Base-by-base conservation (phyloP, 2,797 vertebrate species). In the Chanos chanos region DNA sequence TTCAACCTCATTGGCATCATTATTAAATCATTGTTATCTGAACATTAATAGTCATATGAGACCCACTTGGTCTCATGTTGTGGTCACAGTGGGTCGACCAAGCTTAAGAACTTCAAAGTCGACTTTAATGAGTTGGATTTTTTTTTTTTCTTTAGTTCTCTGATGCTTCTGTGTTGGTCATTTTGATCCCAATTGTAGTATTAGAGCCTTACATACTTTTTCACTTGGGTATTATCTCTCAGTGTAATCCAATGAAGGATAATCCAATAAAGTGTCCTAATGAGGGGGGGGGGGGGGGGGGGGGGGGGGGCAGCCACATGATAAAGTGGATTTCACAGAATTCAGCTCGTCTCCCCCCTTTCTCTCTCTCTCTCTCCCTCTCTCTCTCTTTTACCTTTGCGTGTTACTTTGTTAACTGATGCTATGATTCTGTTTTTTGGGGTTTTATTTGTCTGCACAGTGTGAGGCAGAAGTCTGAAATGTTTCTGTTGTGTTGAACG, bases 221-320 rank as follows among this genome's bases (percentile, higher is more conserved):
- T n/a, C 2, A 6, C 16, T 16, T 61, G 36, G 44, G 24, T 10
- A 4, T n/a, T 66, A 44, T 37, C 30, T 54, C 15, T 55, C 4
- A 51, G 54, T 63, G 33, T 59, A 61, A 73, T 63, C 36, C 15
- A 70, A 19, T 62, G 36, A 62, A n/a, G 22, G n/a, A 15, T 22
- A 57, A 44, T 36, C 4, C 8, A 48, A 21, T 58, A 22, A 36
- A 30, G 37, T 57, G 34, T 33, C 39, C 12, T 24, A 39, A n/a
- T n/a, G n/a, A n/a, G n/a, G n/a, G n/a, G n/a, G n/a, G n/a, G n/a
- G n/a, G n/a, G n/a, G n/a, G n/a, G n/a, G n/a, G n/a, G n/a, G n/a
- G n/a, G n/a, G n/a, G n/a, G n/a, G n/a, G n/a, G n/a, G n/a, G n/a
- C n/a, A n/a, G n/a, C 15, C 28, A 61, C n/a, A 41, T 50, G 45